Base-by-base conservation (phyloP, 1,140 invertebrate species). In the Drosophila mauritiana region DNA sequence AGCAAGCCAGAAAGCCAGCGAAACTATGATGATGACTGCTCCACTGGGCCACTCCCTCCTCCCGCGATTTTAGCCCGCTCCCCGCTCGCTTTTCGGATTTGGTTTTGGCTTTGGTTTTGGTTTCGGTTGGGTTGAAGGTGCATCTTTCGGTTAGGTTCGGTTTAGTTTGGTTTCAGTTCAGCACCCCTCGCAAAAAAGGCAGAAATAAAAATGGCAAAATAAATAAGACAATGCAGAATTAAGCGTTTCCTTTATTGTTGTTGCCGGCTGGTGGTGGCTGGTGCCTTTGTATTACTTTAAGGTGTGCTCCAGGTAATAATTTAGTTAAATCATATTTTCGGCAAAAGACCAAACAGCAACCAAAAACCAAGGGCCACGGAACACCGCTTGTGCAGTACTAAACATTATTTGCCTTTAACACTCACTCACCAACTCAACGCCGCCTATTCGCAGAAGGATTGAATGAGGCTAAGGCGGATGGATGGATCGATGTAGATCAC, bases 291-390 rank as follows among this genome's bases (percentile, higher is more conserved):
- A 90, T 90, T 90, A 89, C 85, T 91, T 91, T 91, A 91, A 91
- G 89, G 89, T 91, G 89, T 91, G 89, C 89, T 91, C 78, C 74
- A 55, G 89, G 89, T 91, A 91, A 91, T 91, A 91, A 91, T 91
- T 91, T 89, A 91, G 85, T 80, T 90, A 89, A 89, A 89, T 89
- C 84, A 89, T 90, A 90, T 89, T 89, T 83, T 84, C 69, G 79
- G 73, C 76, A 72, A 78, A 80, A 77, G 58, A 76, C 72, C 64
- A 62, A 49, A 49, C 13, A 72, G 67, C 34, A 43, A 73, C 42
- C 59, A 65, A 42, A 77, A 56, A 55, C 31, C 37, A 52, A 40
- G 39, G 36, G 31, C 7, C 31, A 10, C 31, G 31, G 37, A 48
- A 57, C 43, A 39, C 58, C 43, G 57, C 37, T 74, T 65, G 77